These are phyloP conservation scores for Cephalopholis sonnerati DNA, from an alignment of 2,113 vertebrate genomes.

Conservation along the genomic window DNA sequence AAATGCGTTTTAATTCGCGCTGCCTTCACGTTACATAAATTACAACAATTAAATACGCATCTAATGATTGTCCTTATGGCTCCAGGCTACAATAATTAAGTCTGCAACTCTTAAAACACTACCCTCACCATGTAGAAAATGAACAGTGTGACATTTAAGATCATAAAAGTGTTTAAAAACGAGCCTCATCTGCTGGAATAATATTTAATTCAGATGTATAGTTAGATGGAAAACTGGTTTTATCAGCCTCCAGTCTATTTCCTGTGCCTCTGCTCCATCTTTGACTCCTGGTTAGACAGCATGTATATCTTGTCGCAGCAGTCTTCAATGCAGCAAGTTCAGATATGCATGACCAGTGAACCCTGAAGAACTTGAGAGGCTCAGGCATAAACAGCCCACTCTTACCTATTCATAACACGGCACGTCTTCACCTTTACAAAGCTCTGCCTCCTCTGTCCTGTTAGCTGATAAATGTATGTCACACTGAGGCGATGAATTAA, in stretches of 20 bases:
- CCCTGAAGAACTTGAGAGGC: slow-evolving; percentile 65
- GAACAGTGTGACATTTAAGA: neutral
- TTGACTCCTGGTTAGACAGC: slow-evolving; percentile 18
- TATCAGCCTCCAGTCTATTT: neutral
- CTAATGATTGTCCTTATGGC: neutral
- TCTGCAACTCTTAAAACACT: neutral
- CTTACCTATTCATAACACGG: slow-evolving; percentile 44
- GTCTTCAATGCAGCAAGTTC: slow-evolving; percentile 72
- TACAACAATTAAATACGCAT: neutral
- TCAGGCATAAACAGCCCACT: slow-evolving; percentile 27
- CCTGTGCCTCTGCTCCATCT: neutral
- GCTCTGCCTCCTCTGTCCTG: neutral
- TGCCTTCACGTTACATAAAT: slow-evolving; percentile 31
- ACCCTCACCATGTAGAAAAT: neutral
- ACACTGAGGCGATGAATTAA: neutral
- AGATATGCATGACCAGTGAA: slow-evolving; percentile 64
- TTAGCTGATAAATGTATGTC: neutral
- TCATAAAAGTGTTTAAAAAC: neutral
- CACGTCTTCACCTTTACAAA: slow-evolving; percentile 14
- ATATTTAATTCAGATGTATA: neutral
- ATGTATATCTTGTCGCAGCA: slow-evolving; percentile 55
- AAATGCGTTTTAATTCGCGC: neutral
- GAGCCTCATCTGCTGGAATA: neutral
- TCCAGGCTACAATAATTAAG: neutral
- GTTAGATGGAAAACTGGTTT: neutral